These are phyloP conservation scores for Hoplostethus mediterraneus DNA, from an alignment of 2,797 vertebrate genomes.

Conservation along the genomic window DNA sequence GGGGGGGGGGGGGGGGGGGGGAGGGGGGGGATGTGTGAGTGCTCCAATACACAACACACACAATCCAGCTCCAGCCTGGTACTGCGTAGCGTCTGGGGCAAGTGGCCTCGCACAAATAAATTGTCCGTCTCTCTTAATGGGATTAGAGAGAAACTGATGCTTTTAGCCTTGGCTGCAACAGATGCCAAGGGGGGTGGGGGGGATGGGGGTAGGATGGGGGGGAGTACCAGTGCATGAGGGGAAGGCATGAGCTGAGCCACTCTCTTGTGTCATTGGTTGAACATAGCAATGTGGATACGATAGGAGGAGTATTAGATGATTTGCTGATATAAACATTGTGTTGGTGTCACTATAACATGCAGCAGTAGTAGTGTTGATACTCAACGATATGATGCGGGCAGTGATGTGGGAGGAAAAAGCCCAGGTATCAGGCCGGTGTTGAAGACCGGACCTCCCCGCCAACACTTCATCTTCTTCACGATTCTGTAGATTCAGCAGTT, in stretches of 20 bases:
- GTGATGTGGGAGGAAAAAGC: no score
- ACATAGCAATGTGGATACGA: no score
- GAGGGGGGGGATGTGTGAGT: constrained; percentile 49
- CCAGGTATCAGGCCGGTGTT: no score
- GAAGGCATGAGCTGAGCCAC: no score
- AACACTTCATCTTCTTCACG: no score
- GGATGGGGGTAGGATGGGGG: neutral
- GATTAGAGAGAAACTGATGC: constrained; percentile 60
- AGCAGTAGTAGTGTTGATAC: neutral
- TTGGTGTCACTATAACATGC: no score
- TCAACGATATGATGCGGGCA: neutral
- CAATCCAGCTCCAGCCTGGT: constrained; percentile 46
- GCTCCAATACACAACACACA: constrained; percentile 34
- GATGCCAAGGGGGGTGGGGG: constrained; percentile 37
- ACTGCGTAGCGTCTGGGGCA: constrained; percentile 60
- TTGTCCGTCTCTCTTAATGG: constrained; percentile 52
- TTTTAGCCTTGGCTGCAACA: constrained; percentile 54
- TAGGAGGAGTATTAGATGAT: no score
- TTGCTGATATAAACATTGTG: no score
- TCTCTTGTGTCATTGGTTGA: no score
- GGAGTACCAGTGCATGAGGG: no score
- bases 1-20: constrained; percentile 43
- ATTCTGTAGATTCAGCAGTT: no score
- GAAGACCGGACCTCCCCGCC: no score
- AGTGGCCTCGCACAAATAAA: constrained; percentile 69